Base-by-base conservation (phyloP, 2,113 vertebrate species). In the Ceyx melanurus region DNA sequence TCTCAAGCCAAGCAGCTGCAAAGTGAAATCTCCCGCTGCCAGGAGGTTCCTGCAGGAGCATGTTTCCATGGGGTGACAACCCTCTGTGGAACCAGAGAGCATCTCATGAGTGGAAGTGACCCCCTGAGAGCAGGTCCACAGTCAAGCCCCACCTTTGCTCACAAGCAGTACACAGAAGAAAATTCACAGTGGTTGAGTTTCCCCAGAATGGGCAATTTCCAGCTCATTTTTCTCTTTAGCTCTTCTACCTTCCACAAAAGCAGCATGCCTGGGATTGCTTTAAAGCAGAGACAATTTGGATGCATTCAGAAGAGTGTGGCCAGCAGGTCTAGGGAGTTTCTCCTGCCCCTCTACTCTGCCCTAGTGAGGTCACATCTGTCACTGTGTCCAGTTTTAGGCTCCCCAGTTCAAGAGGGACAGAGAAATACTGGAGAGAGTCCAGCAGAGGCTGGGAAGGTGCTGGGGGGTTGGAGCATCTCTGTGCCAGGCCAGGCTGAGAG, bases 141-240 rank as follows among this genome's bases (percentile, higher is more conserved):
- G 5, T 20, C 53, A 67, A 54, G 48, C 31, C 72, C 66, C 4
- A 0, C 15, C 33, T 56, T 29, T 60, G 19, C 10, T 73, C 51
- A 37, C 0, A 0, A 31, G 21, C 14, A 21, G 10, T 5, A 50
- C 31, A 31, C 23, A 42, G 57, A 48, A 53, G 23, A 29, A 54
- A 25, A 31, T 1, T 23, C 1, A 0, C n/a, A 20, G 9, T 15
- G 56, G 26, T 13, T 37, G 33, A 2, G 0, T n/a, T 85, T 72
- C 25, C 53, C 48, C 58, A 71, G 33, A 67, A 67, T 1, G 1
- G 40, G 31, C 20, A 37, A 37, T 68, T 85, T 53, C 48, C 37
- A 43, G n/a, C 18, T 7, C 2, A 0, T 61, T 70, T 86, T 81
- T 37, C 46, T 64, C 28, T 29, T 15, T 21, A 73, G 60, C 25